Conservation (phyloP, 2,113 vertebrate species). For the Crotalus viridis region DNA sequence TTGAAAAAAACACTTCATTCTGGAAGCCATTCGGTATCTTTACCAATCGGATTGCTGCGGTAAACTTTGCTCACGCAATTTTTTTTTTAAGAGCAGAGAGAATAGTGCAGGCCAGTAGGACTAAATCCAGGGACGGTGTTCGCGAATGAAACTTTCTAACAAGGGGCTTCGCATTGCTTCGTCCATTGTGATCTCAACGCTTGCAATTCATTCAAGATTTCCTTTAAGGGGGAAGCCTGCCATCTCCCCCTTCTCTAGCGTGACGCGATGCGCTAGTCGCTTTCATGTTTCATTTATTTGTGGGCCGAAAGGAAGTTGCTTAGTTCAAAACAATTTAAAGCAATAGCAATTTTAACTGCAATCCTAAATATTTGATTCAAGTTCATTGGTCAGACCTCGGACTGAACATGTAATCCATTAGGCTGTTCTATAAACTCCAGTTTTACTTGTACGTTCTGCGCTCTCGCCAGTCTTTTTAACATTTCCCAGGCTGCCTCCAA, state of each 20-base stretch:
- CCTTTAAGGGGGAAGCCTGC: background rate
- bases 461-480: background rate
- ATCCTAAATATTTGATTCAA: background rate
- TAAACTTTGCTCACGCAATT: background rate
- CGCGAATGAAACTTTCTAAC: background rate
- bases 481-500: background rate
- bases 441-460: background rate
- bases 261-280: background rate
- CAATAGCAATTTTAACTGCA: background rate
- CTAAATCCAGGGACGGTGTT: background rate
- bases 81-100: background rate
- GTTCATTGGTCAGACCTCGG: background rate
- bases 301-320: background rate
- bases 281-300: background rate
- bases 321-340: background rate
- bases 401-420: background rate
- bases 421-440: background rate
- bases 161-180: background rate
- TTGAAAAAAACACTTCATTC: background rate
- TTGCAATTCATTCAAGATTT: background rate
- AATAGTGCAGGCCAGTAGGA: background rate
- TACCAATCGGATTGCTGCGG: background rate
- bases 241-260: background rate
- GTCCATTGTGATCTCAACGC: background rate
- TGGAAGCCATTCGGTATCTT: background rate